These are phyloP conservation scores for Anarrhichthys ocellatus DNA, from an alignment of 2,113 vertebrate genomes.

Conservation along the genomic window DNA sequence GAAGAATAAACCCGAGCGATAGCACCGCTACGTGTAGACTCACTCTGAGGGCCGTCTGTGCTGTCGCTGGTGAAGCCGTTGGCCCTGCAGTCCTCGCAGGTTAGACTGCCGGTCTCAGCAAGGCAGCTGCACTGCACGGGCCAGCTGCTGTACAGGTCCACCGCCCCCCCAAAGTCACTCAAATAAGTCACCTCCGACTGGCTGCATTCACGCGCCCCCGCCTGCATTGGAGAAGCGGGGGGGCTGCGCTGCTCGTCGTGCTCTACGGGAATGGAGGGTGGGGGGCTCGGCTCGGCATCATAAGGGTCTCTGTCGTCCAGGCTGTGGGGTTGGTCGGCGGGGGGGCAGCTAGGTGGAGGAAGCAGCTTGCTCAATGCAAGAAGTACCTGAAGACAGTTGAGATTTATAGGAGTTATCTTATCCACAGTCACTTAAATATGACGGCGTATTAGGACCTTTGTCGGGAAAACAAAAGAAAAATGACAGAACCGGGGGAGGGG, in stretches of 20 bases:
- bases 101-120: conserved; percentile 7
- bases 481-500: not conserved
- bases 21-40: conserved; percentile 3
- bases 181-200: conserved; percentile 82
- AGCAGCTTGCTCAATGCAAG: conserved; percentile 66
- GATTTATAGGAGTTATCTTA: not conserved
- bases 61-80: conserved; percentile 52
- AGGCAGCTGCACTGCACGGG: conserved; percentile 73
- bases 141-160: conserved; percentile 60
- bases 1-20: too few species aligned
- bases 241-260: conserved; percentile 73
- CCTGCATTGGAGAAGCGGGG: not conserved
- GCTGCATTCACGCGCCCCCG: conserved; percentile 70
- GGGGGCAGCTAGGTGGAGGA: conserved; percentile 53
- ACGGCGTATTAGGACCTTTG: not conserved
- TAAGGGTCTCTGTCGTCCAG: conserved; percentile 49
- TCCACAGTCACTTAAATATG: not conserved
- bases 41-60: conserved; percentile 27
- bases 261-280: conserved; percentile 72
- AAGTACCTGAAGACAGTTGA: conserved; percentile 65
- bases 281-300: conserved; percentile 19
- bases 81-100: conserved; percentile 68
- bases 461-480: not conserved
- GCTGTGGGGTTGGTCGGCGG: conserved; percentile 72
- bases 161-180: not conserved